A percentile compares a stretch with the other conserved stretches of the same genome.
These are phyloP conservation scores for Dendrocopos noguchii DNA, from an alignment of 2,113 vertebrate species.

Conservation along the genomic window DNA sequence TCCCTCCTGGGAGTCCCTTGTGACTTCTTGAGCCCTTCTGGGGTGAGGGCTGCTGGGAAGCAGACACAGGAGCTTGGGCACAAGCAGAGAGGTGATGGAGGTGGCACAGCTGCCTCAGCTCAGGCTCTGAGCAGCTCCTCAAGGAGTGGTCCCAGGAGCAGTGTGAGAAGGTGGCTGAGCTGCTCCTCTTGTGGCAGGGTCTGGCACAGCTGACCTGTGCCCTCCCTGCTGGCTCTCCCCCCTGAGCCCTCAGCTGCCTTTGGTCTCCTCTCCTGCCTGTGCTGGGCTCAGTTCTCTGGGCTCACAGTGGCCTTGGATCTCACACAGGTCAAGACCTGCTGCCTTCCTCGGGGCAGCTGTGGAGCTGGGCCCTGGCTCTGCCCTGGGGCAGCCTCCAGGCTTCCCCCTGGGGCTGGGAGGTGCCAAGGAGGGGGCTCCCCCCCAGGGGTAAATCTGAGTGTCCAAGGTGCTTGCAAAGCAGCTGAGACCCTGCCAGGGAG, in stretches of 20 bases:
- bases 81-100: neutral
- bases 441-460: too few species aligned
- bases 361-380: neutral
- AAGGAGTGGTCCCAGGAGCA: neutral
- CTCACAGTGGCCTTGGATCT: neutral
- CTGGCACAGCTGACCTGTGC: neutral
- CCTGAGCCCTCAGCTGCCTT: neutral
- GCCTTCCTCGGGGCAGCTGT: neutral
- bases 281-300: neutral
- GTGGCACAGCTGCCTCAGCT: neutral
- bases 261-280: neutral
- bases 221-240: neutral
- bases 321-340: neutral
- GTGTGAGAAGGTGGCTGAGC: accelerated
- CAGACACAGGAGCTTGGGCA: accelerated
- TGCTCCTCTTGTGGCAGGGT: neutral
- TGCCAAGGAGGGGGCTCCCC: neutral
- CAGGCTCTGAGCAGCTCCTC: neutral
- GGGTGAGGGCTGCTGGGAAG: neutral
- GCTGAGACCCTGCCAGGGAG: neutral
- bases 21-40: neutral
- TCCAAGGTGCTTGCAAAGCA: neutral
- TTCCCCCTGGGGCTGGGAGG: neutral
- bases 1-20: neutral
- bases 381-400: neutral